Evolutionary conservation across 2,797 vertebrate species (phyloP), one percentile per base, ranked within the genome.

Genomic region (Brachymystax lenok): DNA sequence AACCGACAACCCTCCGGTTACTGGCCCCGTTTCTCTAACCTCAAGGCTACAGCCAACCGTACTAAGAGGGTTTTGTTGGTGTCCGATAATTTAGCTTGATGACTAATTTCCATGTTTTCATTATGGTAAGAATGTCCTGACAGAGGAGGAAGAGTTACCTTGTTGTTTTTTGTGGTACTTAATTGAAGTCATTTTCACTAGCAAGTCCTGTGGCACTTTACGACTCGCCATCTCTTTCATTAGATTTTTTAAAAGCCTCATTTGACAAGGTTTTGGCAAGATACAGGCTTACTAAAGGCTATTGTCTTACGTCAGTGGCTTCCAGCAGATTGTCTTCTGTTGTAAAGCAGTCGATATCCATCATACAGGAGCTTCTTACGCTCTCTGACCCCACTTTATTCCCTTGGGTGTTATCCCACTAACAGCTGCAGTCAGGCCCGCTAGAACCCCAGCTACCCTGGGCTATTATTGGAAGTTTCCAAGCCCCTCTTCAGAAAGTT

Each of bases 321-420:
- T 21, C 63, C 63, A 66, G 56, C 8, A 19, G 7, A 28, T 66
- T 30, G 27, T 66, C 63, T 27, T 28, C 40, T 66, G 24, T 28
- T 66, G 63, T 28, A 66, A 66, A 66, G 12, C 24, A 27, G 63
- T 66, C 63, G 63, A 66, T 66, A 66, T 30, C 63, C 27, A 66
- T 66, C 63, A 66, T 66, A 27, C 24, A 27, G 21, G 24, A 14
- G 24, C 1, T 13, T 66, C 27, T 66, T 28, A 13, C 27, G 12
- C 54, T 59, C 17, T 12, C 63, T 66, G 63, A 66, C 27, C 63
- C 27, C 19, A 12, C 10, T 16, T 14, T 13, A 28, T 66, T 30
- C 63, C 24, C 63, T 46, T 30, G 27, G 21, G 10, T 27, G 54
- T n/a, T 7, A 6, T 59, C 54, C 54, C 54, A 59, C 19, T 59